These are phyloP conservation scores for Aptenodytes patagonicus DNA, from an alignment of 2,113 vertebrate species.

Conservation along the genomic window DNA sequence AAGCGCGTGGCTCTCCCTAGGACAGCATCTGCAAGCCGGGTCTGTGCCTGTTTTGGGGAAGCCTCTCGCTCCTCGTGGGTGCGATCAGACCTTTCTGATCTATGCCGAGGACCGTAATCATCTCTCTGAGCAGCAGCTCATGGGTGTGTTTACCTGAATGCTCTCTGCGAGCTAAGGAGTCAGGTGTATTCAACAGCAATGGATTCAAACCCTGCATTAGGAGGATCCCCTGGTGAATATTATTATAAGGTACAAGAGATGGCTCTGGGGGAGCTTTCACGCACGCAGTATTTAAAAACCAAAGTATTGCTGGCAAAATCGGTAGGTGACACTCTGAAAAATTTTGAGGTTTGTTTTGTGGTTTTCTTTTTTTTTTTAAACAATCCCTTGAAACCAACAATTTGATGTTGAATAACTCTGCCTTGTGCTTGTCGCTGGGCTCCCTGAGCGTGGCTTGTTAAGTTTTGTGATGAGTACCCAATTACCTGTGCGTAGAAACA, in stretches of 20 bases:
- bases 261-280: slow-evolving; percentile 6
- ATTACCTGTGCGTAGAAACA: background rate
- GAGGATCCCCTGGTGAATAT: background rate
- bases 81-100: background rate
- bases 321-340: background rate
- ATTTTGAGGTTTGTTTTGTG: background rate
- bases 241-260: slow-evolving; percentile 13
- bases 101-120: accelerated
- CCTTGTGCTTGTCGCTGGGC: background rate
- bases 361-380: background rate
- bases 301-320: background rate
- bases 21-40: background rate
- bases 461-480: background rate
- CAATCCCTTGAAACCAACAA: background rate
- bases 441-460: background rate
- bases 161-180: background rate
- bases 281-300: background rate
- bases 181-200: background rate
- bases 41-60: background rate
- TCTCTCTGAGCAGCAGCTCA: background rate
- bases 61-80: background rate
- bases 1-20: background rate
- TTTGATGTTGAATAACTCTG: background rate
- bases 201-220: background rate
- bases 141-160: background rate